Conservation (phyloP, 2,797 vertebrate genomes). For the Helostoma temminkii region DNA sequence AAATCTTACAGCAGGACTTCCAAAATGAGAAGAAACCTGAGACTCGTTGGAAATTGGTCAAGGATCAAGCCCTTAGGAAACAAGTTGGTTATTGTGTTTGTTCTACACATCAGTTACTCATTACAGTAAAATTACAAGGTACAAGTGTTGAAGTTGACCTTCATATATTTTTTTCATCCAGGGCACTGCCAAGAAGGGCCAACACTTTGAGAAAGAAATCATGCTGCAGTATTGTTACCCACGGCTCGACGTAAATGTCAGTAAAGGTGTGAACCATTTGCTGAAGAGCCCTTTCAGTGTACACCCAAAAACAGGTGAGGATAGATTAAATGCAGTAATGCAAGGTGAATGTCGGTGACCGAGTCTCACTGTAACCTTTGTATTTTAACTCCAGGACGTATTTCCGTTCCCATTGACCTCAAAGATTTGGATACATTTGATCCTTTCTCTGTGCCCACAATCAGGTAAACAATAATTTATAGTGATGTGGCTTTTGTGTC, state of each 20-base stretch:
- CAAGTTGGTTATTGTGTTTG: slow-evolving; percentile 58
- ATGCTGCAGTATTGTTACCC: slow-evolving; percentile 98
- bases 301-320: slow-evolving; percentile 95
- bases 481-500: background rate
- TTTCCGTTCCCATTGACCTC: slow-evolving; percentile 95
- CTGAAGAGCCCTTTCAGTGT: slow-evolving; percentile 98
- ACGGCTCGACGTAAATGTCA: slow-evolving; percentile 94
- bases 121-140: background rate
- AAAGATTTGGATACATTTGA: slow-evolving; percentile 90
- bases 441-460: slow-evolving; percentile 93
- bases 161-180: slow-evolving; percentile 45
- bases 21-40: slow-evolving; percentile 78
- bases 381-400: slow-evolving; percentile 82
- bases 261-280: slow-evolving; percentile 95
- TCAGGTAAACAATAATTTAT: slow-evolving; percentile 83
- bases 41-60: slow-evolving; percentile 75
- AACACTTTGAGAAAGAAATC: slow-evolving; percentile 88
- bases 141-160: background rate
- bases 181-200: slow-evolving; percentile 78
- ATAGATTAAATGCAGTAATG: background rate
- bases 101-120: background rate
- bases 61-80: slow-evolving; percentile 59
- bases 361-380: slow-evolving; percentile 16
- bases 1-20: slow-evolving; percentile 71
- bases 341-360: background rate